Evolutionary conservation across 1,140 invertebrate genomes (phyloP).

Genomic region (Heliothis virescens): DNA sequence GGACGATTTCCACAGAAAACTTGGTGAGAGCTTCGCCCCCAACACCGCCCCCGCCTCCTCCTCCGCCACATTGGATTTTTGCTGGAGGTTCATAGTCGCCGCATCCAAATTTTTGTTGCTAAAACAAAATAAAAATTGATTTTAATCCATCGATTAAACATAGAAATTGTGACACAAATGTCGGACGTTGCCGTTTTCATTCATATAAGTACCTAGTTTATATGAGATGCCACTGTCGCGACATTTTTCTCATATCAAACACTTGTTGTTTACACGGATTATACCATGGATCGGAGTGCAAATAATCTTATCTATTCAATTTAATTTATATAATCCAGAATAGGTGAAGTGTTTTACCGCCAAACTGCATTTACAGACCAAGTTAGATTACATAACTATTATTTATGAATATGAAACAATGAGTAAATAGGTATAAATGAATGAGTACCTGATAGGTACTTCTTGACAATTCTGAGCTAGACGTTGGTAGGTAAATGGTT

Average conservation of each 20-base stretch:
- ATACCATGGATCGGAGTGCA: too few species aligned
- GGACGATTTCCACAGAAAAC: slow-evolving; percentile 96
- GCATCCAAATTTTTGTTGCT: slow-evolving; percentile 94
- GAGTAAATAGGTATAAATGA: neutral
- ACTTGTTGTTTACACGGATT: too few species aligned
- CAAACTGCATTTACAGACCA: too few species aligned
- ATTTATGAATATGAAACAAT: neutral
- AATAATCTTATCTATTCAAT: too few species aligned
- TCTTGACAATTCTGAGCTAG: slow-evolving; percentile 23
- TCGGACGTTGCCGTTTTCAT: too few species aligned
- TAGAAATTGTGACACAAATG: too few species aligned
- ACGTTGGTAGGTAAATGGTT: slow-evolving; percentile 52
- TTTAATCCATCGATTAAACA: neutral
- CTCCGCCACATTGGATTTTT: slow-evolving; percentile 90
- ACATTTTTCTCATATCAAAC: too few species aligned
- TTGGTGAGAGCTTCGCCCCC: slow-evolving; percentile 90
- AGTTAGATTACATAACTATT: neutral
- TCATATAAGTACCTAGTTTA: too few species aligned
- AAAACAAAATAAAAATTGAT: slow-evolving; percentile 80
- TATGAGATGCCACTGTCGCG: too few species aligned
- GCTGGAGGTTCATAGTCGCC: slow-evolving; percentile 93
- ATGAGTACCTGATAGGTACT: slow-evolving; percentile 4
- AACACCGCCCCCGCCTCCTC: slow-evolving; percentile 71
- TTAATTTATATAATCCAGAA: too few species aligned
- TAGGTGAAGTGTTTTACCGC: too few species aligned